Evolutionary conservation across 2,113 vertebrate species (phyloP), one percentile per base, ranked within the genome.

Genomic region (Bufo gargarizans): DNA sequence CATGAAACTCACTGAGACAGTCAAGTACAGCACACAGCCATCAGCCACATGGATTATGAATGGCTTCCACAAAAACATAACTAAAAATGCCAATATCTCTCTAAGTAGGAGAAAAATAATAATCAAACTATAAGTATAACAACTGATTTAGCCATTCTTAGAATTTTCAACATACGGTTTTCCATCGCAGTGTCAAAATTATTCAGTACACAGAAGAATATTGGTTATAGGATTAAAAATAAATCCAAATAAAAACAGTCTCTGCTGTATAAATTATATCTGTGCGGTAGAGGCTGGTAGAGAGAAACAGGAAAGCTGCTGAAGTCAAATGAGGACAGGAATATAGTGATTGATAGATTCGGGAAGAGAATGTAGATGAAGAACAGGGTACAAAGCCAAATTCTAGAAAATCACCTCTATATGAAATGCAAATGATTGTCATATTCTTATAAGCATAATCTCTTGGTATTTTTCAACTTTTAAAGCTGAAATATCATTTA

Each of bases 281-380:
- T 49, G 4, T 77, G 76, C 19, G 47, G 19, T 20, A 20, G 17
- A 33, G 7, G 10, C n/a, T 33, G 22, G 33, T 55, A 17, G 56
- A 20, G 14, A 47, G 4, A 81, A 81, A 10, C 45, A 9, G 33
- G 4, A n/a, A 53, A n/a, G 76, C 22, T 78, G 76, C 6, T 13
- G 43, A 81, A 81, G 79, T 81, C 56, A 81, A 10, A 17, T 81
- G 20, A 53, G 76, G 76, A 81, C 63, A 81, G 22, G 63, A 61
- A 63, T 47, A 81, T 81, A 17, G 19, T 81, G 79, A 81, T 81
- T 81, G 79, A 81, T 81, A 63, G 58, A 16, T 81, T 22, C 12
- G 20, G 20, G 0, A 81, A 19, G 53, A 45, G 5, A 63, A 81
- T 61, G 8, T 10, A 58, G 78, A 12, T 47, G 63, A 4, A 56